Evolutionary conservation across 2,888 invertebrate genomes (phyloP).

Genomic region (Lochmaea crataegi): DNA sequence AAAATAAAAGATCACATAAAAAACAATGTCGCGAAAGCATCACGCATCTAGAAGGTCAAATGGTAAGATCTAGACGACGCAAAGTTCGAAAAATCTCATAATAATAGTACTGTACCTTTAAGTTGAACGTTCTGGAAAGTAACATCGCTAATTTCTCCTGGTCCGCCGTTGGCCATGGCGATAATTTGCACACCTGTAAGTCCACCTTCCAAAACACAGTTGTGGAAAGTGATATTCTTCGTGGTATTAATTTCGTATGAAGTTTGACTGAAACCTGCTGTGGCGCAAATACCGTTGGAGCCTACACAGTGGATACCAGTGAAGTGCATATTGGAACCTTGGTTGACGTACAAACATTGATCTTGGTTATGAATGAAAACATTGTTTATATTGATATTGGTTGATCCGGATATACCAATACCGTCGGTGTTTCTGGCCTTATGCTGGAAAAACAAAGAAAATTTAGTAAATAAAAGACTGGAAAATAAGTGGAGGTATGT

Average conservation of each 20-base stretch:
- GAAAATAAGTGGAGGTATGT: too few relatives aligned
- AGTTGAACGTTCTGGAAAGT: conserved; percentile 19
- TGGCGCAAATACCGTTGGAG: conserved; percentile 30
- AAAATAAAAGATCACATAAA: neutral
- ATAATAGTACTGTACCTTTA: conserved; percentile 15
- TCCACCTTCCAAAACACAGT: conserved; percentile 31
- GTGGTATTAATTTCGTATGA: conserved; percentile 23
- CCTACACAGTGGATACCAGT: conserved; percentile 20
- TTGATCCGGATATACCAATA: conserved; percentile 25
- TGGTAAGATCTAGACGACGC: too few relatives aligned
- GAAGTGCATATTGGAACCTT: conserved; percentile 27
- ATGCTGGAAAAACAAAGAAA: neutral
- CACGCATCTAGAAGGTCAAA: too few relatives aligned
- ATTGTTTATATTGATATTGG: conserved; percentile 20
- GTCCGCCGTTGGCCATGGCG: conserved; percentile 15
- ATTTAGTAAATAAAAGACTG: too few relatives aligned
- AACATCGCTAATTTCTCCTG: conserved; percentile 20
- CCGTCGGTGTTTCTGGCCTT: conserved; percentile 31
- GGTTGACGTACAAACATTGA: conserved; percentile 32
- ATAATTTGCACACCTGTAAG: conserved; percentile 28
- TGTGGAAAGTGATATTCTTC: conserved; percentile 26
- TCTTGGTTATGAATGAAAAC: conserved; percentile 31
- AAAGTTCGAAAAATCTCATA: neutral
- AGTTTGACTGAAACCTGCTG: conserved; percentile 21
- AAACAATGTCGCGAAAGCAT: too few relatives aligned